phyloP scores from a whole-genome alignment of 2,113 vertebrate genomes.

The Ascaphus truei region DNA sequence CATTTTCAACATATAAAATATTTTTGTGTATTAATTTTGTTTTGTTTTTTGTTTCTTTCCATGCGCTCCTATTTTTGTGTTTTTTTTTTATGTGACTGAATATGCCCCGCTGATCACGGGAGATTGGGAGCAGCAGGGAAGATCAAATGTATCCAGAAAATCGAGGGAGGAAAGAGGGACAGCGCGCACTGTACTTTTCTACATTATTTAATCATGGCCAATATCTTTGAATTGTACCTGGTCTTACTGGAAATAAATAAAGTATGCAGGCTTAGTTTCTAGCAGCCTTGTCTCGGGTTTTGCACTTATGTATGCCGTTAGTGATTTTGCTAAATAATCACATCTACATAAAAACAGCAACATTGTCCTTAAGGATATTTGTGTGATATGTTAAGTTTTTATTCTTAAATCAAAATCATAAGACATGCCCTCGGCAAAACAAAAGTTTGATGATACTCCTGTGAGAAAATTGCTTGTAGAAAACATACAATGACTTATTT shows the following conservation, averaged over 20 bases:
- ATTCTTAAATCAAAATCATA: conserved; percentile 5
- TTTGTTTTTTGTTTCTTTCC: too few relatives aligned
- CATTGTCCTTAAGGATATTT: conserved; percentile 1
- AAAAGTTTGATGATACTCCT: background rate
- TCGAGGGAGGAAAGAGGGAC: too few relatives aligned
- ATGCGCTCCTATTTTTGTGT: too few relatives aligned
- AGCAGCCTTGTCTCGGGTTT: background rate
- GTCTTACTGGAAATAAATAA: background rate
- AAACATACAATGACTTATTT: background rate
- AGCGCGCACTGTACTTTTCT: too few relatives aligned
- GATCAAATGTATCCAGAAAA: too few relatives aligned
- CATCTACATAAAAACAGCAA: background rate
- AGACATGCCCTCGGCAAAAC: conserved; percentile 10
- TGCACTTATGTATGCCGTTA: background rate
- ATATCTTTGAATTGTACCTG: too few relatives aligned
- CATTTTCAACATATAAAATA: too few relatives aligned
- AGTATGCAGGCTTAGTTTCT: background rate
- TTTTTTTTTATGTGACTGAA: too few relatives aligned
- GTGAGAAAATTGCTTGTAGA: background rate
- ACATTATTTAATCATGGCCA: too few relatives aligned
- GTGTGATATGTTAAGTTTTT: conserved; percentile 4
- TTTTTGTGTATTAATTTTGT: too few relatives aligned
- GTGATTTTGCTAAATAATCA: background rate
- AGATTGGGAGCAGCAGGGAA: too few relatives aligned
- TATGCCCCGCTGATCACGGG: too few relatives aligned